Conservation (phyloP, 2,888 invertebrate species). For the Hymenopus coronatus region DNA sequence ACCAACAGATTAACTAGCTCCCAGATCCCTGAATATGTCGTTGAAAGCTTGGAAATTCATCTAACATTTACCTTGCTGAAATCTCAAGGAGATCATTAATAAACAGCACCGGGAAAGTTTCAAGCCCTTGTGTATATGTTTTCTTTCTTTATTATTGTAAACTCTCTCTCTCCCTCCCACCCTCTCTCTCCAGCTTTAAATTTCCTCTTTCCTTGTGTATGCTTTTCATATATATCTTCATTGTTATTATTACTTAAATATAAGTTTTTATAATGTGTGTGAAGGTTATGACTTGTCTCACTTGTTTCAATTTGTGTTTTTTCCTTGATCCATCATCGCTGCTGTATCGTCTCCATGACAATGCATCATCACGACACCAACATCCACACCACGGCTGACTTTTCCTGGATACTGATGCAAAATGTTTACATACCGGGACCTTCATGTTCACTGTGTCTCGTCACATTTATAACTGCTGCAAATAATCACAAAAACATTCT, state of each 20-base stretch:
- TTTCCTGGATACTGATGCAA: neutral
- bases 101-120: no score
- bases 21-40: no score
- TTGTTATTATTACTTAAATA: neutral
- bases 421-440: neutral
- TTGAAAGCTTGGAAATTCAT: no score
- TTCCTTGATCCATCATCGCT: conserved; percentile 5
- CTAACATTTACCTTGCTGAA: no score
- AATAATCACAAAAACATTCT: neutral
- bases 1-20: no score
- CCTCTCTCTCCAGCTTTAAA: neutral
- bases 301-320: conserved; percentile 6
- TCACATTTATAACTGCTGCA: neutral
- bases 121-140: no score
- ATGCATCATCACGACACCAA: neutral
- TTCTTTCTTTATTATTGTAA: neutral
- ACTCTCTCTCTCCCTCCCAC: neutral
- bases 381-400: neutral
- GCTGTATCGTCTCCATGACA: conserved; percentile 12
- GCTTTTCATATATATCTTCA: neutral
- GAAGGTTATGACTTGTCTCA: neutral
- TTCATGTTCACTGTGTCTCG: neutral
- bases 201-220: neutral
- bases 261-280: neutral
- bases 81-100: no score